Percentiles rank a stretch among this genome's conserved stretches.
Evolutionary conservation across 2,888 invertebrate species (phyloP).

Genomic region (Myopa testacea): DNA sequence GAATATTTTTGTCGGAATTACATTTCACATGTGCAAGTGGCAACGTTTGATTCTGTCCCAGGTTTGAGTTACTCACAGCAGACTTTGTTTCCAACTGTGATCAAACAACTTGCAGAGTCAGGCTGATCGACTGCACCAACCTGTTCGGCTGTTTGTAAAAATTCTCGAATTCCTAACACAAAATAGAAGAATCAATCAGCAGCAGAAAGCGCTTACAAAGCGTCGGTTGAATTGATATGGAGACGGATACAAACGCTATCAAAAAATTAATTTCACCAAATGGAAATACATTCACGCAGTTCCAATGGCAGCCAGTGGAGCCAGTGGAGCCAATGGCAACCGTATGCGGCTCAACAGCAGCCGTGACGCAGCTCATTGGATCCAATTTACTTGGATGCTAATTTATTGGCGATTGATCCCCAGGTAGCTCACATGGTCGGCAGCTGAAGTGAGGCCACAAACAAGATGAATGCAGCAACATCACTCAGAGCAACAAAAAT

Average conservation of each 20-base stretch:
- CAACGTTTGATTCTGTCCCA: too few species aligned
- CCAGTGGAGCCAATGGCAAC: constrained; percentile 27
- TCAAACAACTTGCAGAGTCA: too few species aligned
- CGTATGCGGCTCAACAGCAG: constrained; percentile 29
- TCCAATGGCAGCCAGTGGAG: constrained; percentile 14
- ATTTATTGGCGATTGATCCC: constrained; percentile 66
- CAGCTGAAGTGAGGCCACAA: constrained; percentile 48
- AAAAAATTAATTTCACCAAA: constrained; percentile 15
- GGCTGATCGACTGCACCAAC: background rate
- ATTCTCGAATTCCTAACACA: constrained; percentile 1
- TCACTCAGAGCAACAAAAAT: constrained; percentile 38
- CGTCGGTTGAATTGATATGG: background rate
- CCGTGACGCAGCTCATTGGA: constrained; percentile 55
- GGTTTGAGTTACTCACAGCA: too few species aligned
- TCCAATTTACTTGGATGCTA: constrained; percentile 67
- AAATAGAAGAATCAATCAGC: constrained; percentile 32
- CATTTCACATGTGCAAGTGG: too few species aligned
- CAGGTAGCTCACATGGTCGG: constrained; percentile 56
- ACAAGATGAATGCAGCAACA: constrained; percentile 27
- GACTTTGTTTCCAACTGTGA: too few species aligned
- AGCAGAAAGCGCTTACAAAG: background rate
- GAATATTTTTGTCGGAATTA: too few species aligned
- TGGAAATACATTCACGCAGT: constrained; percentile 19
- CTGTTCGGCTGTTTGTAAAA: constrained; percentile 1
- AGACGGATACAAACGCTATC: constrained; percentile 1